Evolutionary conservation across 2,888 invertebrate species (phyloP), one percentile per base, ranked within the genome.

Genomic region (Agonopterix heracliana): DNA sequence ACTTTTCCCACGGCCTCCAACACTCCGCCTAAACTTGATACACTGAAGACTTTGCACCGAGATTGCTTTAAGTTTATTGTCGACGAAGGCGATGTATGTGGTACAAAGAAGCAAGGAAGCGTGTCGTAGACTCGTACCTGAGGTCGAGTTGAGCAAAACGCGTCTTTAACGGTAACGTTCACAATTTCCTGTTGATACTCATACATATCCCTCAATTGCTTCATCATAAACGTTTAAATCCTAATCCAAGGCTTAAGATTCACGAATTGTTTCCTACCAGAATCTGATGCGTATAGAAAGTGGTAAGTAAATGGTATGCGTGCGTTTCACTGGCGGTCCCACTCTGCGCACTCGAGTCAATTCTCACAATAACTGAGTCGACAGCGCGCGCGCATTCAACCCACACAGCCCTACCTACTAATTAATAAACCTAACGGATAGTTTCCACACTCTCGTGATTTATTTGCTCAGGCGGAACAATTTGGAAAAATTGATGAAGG

Each of bases 1-100:
- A 57, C 61, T 69, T 71, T 84, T 85, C 85, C 77, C 85, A 85
- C 85, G 85, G 81, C 80, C 82, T 66, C 71, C 61, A 64, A 68
- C 68, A 64, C 73, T 71, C 68, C 68, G 61, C 35, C 10, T 26
- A 70, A 66, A 66, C 63, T 62, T 61, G 57, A 59, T 71, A 73
- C 71, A 67, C 63, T 59, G 71, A 68, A 61, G 68, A 65, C 62
- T 63, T 58, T 60, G 59, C 61, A 61, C 55, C 59, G 58, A 60
- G 59, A 55, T 57, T 54, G 49, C 50, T 44, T 40, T 51, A 45
- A 52, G 49, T 26, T 41, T 34, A 46, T n/a, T 38, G 38, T n/a
- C 10, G n/a, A 3, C 3, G 36, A 7, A 40, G 42, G 57, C 62
- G 54, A 55, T 60, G 59, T 50, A 59, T 36, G 48, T 44, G 44